Percentiles rank a stretch among this genome's conserved stretches.
Conservation (phyloP, 2,113 vertebrate genomes). For the Laticauda colubrina region DNA sequence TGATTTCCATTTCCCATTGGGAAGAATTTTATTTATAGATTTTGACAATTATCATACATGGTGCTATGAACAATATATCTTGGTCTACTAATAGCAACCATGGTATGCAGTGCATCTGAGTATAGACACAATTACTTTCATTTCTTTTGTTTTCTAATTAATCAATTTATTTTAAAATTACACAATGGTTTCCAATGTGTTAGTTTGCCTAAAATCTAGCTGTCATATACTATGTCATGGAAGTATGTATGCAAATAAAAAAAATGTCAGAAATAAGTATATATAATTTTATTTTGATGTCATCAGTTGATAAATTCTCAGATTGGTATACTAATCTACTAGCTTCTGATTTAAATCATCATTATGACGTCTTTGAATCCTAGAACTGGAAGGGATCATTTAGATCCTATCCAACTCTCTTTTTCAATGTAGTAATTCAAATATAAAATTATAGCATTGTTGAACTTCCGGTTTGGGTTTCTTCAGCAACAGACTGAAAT, state of each 20-base stretch:
- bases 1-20: neutral
- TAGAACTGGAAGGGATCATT: neutral
- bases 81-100: constrained; percentile 19
- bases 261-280: constrained; percentile 15
- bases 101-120: neutral
- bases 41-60: neutral
- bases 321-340: constrained; percentile 39
- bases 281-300: constrained; percentile 55
- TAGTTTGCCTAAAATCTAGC: constrained; percentile 21
- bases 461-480: no score
- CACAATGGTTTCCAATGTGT: constrained; percentile 23
- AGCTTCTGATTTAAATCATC: constrained; percentile 29
- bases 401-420: neutral
- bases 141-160: constrained; percentile 15
- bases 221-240: neutral
- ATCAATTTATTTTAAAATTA: neutral
- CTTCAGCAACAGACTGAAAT: no score
- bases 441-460: neutral
- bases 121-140: constrained; percentile 27
- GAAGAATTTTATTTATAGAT: neutral
- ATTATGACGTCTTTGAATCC: neutral
- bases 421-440: neutral
- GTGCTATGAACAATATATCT: neutral
- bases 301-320: constrained; percentile 32
- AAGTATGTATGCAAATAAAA: constrained; percentile 21